Evolutionary conservation across 2,888 invertebrate genomes (phyloP).

Genomic region (Cistogaster globosa): DNA sequence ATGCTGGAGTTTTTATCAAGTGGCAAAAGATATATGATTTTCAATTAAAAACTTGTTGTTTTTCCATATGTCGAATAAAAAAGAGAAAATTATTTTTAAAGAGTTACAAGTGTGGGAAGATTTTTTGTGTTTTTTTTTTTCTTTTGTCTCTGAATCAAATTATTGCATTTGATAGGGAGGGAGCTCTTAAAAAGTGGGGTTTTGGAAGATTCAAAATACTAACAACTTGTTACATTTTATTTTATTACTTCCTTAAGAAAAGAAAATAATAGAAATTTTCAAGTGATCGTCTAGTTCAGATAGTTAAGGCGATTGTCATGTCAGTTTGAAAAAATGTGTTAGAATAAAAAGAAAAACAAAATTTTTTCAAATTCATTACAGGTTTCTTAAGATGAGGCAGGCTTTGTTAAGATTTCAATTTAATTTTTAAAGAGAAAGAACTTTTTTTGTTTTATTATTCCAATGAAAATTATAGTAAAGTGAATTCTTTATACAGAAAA

Average conservation of each 20-base stretch:
- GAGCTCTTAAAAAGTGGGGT: not conserved
- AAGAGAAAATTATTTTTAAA: constrained; percentile 42
- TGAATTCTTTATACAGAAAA: too few relatives aligned
- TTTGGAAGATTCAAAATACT: not conserved
- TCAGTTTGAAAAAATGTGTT: constrained; percentile 11
- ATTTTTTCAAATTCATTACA: too few relatives aligned
- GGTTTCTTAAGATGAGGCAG: too few relatives aligned
- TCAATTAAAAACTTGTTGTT: constrained; percentile 65
- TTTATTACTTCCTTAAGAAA: constrained; percentile 47
- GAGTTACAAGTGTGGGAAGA: constrained; percentile 71
- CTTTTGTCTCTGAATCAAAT: constrained; percentile 13
- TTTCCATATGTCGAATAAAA: constrained; percentile 25
- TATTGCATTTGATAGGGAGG: constrained; percentile 4
- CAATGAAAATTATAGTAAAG: too few relatives aligned
- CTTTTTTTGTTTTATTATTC: too few relatives aligned
- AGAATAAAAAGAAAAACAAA: not conserved
- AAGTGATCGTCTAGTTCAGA: constrained; percentile 43
- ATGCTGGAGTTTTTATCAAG: constrained; percentile 63
- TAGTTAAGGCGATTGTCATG: constrained; percentile 33
- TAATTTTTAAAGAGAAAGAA: too few relatives aligned
- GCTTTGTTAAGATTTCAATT: too few relatives aligned
- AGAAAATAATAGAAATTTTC: constrained; percentile 22
- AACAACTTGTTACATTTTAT: constrained; percentile 45
- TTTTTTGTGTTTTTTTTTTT: constrained; percentile 59
- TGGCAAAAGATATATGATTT: constrained; percentile 71